Percentiles rank a stretch among this genome's conserved stretches.
Conservation (phyloP, 2,113 vertebrate genomes). For the Austrofundulus limnaeus region DNA sequence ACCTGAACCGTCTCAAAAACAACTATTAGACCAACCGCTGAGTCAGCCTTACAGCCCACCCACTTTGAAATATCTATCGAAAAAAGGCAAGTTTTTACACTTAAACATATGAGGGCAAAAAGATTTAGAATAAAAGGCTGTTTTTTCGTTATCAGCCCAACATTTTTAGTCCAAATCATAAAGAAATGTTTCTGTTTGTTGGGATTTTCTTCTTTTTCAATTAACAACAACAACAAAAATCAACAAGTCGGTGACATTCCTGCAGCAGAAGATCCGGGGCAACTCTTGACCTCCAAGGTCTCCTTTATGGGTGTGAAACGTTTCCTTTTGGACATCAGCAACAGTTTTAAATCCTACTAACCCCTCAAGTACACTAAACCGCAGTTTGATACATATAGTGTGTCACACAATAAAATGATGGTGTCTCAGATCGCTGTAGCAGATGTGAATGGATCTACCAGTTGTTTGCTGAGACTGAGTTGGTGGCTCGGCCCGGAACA, state of each 20-base stretch:
- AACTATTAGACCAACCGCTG: slow-evolving; percentile 1
- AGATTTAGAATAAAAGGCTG: not conserved
- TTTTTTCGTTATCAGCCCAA: no score
- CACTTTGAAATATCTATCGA: slow-evolving; percentile 15
- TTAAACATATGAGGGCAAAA: no score
- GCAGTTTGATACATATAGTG: slow-evolving; percentile 70
- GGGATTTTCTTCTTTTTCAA: not conserved
- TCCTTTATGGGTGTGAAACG: slow-evolving; percentile 44
- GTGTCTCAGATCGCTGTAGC: slow-evolving; percentile 60
- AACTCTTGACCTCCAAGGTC: slow-evolving; percentile 40
- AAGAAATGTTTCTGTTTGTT: not conserved
- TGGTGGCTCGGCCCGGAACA: slow-evolving; percentile 60
- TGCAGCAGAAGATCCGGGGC: slow-evolving; percentile 31
- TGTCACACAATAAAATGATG: slow-evolving; percentile 73
- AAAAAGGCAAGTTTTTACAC: not conserved
- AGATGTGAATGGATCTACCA: slow-evolving; percentile 67
- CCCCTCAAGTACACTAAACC: slow-evolving; percentile 68
- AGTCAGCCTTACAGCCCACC: slow-evolving; percentile 44
- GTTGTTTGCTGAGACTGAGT: slow-evolving; percentile 48
- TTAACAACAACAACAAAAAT: slow-evolving; percentile 21
- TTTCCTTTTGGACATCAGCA: slow-evolving; percentile 59
- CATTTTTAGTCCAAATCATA: not conserved
- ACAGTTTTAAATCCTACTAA: slow-evolving; percentile 65
- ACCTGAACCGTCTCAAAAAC: slow-evolving; percentile 16
- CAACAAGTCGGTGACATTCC: slow-evolving; percentile 47